Conservation (phyloP, 1,140 invertebrate species). For the Zaprionus nigranus region DNA sequence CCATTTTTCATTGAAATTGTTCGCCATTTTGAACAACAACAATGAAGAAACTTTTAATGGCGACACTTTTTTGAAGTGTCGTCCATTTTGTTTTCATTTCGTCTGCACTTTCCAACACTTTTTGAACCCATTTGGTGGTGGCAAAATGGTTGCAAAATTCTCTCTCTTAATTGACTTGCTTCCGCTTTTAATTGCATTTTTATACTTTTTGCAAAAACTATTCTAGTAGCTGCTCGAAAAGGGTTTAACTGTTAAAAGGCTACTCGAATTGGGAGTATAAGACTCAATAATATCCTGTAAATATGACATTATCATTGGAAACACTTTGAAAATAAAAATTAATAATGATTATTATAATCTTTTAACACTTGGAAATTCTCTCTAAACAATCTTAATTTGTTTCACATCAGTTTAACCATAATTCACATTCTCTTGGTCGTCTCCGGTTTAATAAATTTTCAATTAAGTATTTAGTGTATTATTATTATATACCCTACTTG, state of each 20-base stretch:
- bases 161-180: conserved; percentile 50
- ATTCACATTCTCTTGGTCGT: neutral
- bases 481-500: neutral
- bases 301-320: neutral
- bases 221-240: conserved; percentile 7
- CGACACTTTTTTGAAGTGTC: conserved; percentile 32
- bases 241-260: neutral
- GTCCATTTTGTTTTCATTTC: conserved; percentile 31
- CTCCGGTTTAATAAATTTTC: no score
- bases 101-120: conserved; percentile 31
- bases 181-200: conserved; percentile 50
- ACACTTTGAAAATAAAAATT: no score
- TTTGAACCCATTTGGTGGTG: neutral
- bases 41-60: conserved; percentile 23
- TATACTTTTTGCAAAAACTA: conserved; percentile 6
- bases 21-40: conserved; percentile 16
- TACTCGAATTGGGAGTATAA: neutral
- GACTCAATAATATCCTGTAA: neutral
- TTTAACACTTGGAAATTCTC: no score
- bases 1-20: conserved; percentile 13
- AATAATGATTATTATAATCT: neutral
- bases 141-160: conserved; percentile 4
- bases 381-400: no score
- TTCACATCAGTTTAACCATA: no score
- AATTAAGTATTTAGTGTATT: no score